phyloP scores from a whole-genome alignment of 2,113 vertebrate species.

The Rhinopomastus cyanomelas region DNA sequence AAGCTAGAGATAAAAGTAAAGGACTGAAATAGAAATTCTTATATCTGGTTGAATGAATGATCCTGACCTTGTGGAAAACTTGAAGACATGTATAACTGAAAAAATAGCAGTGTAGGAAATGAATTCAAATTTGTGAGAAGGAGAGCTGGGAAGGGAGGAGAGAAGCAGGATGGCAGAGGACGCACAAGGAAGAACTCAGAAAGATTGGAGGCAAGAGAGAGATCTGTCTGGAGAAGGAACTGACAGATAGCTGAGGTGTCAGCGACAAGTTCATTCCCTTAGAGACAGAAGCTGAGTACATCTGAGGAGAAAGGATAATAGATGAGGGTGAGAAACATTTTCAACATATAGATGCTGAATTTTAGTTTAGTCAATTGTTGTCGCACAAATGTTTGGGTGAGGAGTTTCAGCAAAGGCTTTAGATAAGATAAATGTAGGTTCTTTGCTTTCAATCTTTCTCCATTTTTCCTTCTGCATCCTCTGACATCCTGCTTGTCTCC shows the following conservation, averaged over 20 bases:
- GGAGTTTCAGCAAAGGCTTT: background rate
- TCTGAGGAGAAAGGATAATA: background rate
- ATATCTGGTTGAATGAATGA: background rate
- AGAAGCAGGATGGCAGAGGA: too few species aligned
- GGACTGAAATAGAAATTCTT: background rate
- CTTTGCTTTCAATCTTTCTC: too few species aligned
- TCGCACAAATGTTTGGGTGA: background rate
- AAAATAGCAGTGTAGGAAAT: background rate
- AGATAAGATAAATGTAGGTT: too few species aligned
- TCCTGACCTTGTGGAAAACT: background rate
- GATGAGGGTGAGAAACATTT: background rate
- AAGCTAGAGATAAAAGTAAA: background rate
- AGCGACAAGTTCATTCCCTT: background rate
- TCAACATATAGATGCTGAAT: background rate
- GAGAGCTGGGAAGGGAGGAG: background rate
- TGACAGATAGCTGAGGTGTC: background rate
- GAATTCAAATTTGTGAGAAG: background rate
- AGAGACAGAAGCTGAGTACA: background rate
- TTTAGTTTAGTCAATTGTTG: background rate
- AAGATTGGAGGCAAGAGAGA: too few species aligned
- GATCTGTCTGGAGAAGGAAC: background rate
- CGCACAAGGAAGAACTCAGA: too few species aligned
- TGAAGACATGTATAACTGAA: background rate
- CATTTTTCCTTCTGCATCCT: too few species aligned
- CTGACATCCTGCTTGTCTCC: background rate